These are phyloP conservation scores for Tinea semifulvella DNA, from an alignment of 2,888 invertebrate genomes.

Conservation along the genomic window DNA sequence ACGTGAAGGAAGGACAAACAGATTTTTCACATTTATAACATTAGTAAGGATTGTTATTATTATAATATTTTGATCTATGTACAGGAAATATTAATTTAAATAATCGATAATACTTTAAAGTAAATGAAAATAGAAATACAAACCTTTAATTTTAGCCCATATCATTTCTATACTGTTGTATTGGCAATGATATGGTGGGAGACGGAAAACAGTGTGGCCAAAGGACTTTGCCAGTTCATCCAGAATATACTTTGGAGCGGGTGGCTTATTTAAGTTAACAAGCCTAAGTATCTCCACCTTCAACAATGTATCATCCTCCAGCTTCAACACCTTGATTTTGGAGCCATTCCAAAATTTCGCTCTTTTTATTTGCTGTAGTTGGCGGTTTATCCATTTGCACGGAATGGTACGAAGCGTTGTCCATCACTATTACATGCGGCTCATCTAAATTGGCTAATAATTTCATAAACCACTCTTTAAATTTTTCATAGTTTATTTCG, in stretches of 20 bases:
- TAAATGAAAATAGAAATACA: conserved; percentile 12
- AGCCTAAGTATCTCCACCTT: conserved; percentile 19
- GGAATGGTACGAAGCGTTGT: conserved; percentile 17
- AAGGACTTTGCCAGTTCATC: conserved; percentile 19
- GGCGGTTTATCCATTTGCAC: conserved; percentile 9
- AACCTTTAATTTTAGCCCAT: conserved; percentile 20
- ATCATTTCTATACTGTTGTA: conserved; percentile 20
- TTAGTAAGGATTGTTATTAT: conserved; percentile 11
- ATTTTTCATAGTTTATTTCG: conserved; percentile 5
- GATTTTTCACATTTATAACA: conserved; percentile 4
- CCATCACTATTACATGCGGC: conserved; percentile 9
- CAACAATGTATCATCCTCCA: conserved; percentile 17
- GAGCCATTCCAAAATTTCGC: conserved; percentile 15
- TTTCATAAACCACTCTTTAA: conserved; percentile 7
- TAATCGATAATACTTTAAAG: conserved; percentile 2
- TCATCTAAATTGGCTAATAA: not conserved
- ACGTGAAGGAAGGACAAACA: conserved; percentile 5
- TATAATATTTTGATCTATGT: not conserved
- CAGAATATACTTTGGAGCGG: conserved; percentile 16
- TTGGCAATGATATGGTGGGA: conserved; percentile 21
- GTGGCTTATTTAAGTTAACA: conserved; percentile 17
- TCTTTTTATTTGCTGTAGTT: conserved; percentile 4
- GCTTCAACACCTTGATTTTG: conserved; percentile 12
- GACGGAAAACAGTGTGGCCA: conserved; percentile 19
- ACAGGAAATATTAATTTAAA: too few relatives aligned